Percentiles rank a stretch among this genome's conserved stretches.
phyloP scores from a whole-genome alignment of 2,888 invertebrate genomes.

The Drosophila fulvimacula region DNA sequence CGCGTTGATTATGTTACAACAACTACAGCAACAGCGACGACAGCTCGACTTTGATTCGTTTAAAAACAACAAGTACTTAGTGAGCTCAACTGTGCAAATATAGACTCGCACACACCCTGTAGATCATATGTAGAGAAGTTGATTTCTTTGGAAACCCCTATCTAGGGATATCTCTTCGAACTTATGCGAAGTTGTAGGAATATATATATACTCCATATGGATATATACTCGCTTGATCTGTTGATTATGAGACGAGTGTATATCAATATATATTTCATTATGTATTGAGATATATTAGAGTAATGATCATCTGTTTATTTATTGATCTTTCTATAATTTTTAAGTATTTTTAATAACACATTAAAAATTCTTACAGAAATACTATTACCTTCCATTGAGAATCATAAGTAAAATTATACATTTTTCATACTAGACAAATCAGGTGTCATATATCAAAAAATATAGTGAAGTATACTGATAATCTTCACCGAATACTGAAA shows the following conservation, averaged over 20 bases:
- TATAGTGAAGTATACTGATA: too few species aligned
- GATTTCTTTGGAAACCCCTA: neutral
- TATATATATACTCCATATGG: neutral
- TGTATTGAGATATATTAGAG: neutral
- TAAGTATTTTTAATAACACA: too few species aligned
- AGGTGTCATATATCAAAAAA: too few species aligned
- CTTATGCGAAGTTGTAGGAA: neutral
- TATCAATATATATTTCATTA: too few species aligned
- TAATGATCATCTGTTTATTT: neutral
- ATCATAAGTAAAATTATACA: neutral
- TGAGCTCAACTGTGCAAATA: neutral
- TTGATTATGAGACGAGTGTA: neutral
- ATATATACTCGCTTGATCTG: neutral
- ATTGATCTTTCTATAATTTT: neutral
- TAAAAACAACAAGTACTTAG: conserved; percentile 12
- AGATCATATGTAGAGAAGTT: neutral
- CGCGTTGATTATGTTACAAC: conserved; percentile 66
- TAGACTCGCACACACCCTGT: conserved; percentile 22
- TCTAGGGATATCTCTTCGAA: neutral
- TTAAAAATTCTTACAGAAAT: neutral
- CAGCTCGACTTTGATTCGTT: conserved; percentile 61
- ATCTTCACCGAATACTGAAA: too few species aligned
- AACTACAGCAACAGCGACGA: conserved; percentile 16
- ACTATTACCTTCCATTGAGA: neutral
- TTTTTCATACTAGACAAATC: neutral